Evolutionary conservation across 2,113 vertebrate species (phyloP).

Genomic region (Peromyscus californicus): DNA sequence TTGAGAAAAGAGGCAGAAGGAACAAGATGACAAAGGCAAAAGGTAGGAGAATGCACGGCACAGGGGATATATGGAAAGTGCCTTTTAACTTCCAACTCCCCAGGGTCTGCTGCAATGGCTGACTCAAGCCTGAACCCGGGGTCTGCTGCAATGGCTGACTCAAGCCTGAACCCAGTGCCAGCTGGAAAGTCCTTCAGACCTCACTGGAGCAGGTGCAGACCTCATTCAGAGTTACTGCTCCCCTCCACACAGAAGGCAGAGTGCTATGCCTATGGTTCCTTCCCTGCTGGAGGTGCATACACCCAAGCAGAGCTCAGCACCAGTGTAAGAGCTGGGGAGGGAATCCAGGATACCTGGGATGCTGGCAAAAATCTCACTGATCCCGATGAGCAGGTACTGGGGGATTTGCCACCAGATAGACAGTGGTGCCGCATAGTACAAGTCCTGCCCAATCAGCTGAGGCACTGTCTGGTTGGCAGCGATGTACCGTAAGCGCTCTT

Average conservation of each 20-base stretch:
- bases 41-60: neutral
- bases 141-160: neutral
- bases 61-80: neutral
- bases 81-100: neutral
- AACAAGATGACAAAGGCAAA: neutral
- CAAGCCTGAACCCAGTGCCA: neutral
- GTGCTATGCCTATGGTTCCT: too few relatives aligned
- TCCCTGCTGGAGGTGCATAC: neutral
- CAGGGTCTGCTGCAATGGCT: fast-evolving
- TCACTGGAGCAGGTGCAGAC: neutral
- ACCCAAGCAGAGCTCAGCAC: neutral
- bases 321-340: neutral
- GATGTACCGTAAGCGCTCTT: conserved; percentile 74
- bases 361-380: conserved; percentile 86
- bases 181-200: too few relatives aligned
- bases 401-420: conserved; percentile 86
- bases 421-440: conserved; percentile 68
- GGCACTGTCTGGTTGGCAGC: conserved; percentile 56
- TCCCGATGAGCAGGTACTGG: conserved; percentile 84
- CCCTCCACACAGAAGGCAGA: neutral
- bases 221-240: neutral
- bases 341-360: conserved; percentile 78
- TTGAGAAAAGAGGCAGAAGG: neutral
- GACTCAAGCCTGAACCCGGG: neutral
- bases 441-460: conserved; percentile 73